Conservation (phyloP, 1,140 invertebrate species). For the Neuroterus valhalla region DNA sequence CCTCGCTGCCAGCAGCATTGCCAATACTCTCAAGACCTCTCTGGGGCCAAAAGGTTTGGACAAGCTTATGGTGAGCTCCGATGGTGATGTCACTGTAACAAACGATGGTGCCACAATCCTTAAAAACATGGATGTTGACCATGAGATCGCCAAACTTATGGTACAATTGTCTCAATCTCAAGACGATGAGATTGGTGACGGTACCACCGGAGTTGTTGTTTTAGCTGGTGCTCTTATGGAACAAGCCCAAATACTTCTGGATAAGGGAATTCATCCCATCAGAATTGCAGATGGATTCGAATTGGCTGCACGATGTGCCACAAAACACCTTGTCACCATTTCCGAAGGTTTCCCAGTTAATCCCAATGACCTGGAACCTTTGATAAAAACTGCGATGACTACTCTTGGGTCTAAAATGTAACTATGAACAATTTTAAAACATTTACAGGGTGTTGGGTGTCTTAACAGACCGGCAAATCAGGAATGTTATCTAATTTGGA, state of each 20-base stretch:
- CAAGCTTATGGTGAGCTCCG: conserved; percentile 97
- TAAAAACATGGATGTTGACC: conserved; percentile 99
- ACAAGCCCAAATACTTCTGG: conserved; percentile 93
- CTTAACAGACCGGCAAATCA: not conserved
- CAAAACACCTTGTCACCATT: conserved; percentile 91
- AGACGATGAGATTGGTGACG: conserved; percentile 99
- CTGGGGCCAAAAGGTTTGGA: conserved; percentile 97
- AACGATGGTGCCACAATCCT: conserved; percentile 99
- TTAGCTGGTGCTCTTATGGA: conserved; percentile 94
- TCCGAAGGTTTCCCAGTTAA: conserved; percentile 93
- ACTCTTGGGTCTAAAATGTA: conserved; percentile 99
- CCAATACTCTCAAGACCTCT: conserved; percentile 93
- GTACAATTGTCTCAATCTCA: conserved; percentile 99
- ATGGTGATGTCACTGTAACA: conserved; percentile 98
- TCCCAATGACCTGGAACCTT: conserved; percentile 87
- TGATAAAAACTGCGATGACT: conserved; percentile 97
- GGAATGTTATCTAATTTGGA: too few species aligned
- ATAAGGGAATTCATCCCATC: conserved; percentile 99
- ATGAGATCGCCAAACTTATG: conserved; percentile 98
- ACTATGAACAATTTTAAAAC: conserved; percentile 43
- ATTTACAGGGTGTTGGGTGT: too few species aligned
- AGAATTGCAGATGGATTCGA: conserved; percentile 99
- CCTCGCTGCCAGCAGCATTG: conserved; percentile 93
- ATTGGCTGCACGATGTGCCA: conserved; percentile 93
- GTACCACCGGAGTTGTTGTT: conserved; percentile 98